Percentiles rank a stretch among this genome's conserved stretches.
Evolutionary conservation across 1,140 invertebrate genomes (phyloP).

Genomic region (Macrostomum lignano): DNA sequence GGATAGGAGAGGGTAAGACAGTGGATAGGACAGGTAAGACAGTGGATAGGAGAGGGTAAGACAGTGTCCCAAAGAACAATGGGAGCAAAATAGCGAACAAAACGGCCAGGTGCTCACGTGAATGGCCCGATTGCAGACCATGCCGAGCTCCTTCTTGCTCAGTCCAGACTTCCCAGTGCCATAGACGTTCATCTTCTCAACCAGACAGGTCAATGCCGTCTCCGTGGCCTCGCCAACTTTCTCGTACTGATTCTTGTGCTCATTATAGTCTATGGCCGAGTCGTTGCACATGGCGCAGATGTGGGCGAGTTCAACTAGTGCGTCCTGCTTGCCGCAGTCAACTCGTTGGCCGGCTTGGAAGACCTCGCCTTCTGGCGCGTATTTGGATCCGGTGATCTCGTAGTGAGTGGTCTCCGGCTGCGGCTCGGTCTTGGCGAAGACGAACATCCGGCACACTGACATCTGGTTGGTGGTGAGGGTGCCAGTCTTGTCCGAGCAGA

Average conservation of each 20-base stretch:
- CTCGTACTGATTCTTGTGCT: slow-evolving; percentile 36
- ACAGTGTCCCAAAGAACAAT: no score
- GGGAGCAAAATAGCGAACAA: no score
- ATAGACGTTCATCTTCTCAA: slow-evolving; percentile 69
- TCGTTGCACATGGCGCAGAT: slow-evolving; percentile 98
- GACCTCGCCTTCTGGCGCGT: slow-evolving; percentile 86
- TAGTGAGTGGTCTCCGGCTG: slow-evolving; percentile 49
- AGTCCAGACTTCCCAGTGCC: neutral
- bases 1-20: no score
- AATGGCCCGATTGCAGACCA: slow-evolving; percentile 35
- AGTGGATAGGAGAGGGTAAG: no score
- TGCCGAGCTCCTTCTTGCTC: neutral
- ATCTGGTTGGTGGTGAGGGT: slow-evolving; percentile 95
- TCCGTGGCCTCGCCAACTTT: slow-evolving; percentile 96
- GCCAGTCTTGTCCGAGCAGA: slow-evolving; percentile 98
- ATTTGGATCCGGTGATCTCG: slow-evolving; percentile 93
- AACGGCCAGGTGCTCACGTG: no score
- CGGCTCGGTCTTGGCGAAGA: slow-evolving; percentile 65
- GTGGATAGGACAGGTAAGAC: no score
- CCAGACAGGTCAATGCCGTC: slow-evolving; percentile 81
- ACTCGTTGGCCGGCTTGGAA: slow-evolving; percentile 34
- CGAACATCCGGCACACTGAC: slow-evolving; percentile 85
- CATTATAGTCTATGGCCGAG: slow-evolving; percentile 96
- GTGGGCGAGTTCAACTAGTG: slow-evolving; percentile 70
- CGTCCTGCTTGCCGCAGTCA: slow-evolving; percentile 52